phyloP scores from a whole-genome alignment of 1,140 invertebrate genomes.

The Hirudo medicinalis region DNA sequence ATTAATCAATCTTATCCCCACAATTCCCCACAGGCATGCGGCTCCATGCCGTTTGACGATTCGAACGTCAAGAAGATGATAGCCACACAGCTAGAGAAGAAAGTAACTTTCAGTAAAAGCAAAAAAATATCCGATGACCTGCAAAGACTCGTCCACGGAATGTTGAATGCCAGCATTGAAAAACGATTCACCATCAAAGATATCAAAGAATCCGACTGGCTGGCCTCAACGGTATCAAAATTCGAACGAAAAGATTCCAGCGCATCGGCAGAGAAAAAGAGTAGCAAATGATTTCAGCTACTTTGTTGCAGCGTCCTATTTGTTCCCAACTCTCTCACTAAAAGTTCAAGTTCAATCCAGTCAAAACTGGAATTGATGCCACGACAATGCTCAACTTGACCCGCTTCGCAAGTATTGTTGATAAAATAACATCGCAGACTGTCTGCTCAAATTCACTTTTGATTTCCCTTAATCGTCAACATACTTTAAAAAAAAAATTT shows the following conservation, averaged over 20 bases:
- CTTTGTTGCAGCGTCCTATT: not conserved
- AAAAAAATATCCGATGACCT: slow-evolving; percentile 29
- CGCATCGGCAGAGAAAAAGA: not conserved
- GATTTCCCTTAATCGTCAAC: too few relatives aligned
- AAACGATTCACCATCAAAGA: slow-evolving; percentile 27
- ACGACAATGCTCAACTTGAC: not conserved
- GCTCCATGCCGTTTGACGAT: slow-evolving; percentile 41
- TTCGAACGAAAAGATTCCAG: not conserved
- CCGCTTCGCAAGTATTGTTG: not conserved
- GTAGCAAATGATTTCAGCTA: not conserved
- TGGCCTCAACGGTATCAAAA: not conserved
- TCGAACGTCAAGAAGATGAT: slow-evolving; percentile 38
- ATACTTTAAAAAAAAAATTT: too few relatives aligned
- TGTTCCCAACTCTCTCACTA: not conserved
- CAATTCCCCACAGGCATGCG: slow-evolving; percentile 25
- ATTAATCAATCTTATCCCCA: too few relatives aligned
- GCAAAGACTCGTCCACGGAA: slow-evolving; percentile 32
- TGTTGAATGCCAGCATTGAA: slow-evolving; percentile 33
- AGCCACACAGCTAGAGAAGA: slow-evolving; percentile 50
- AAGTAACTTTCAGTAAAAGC: slow-evolving; percentile 29
- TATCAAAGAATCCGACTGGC: slow-evolving; percentile 15
- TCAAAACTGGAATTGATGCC: not conserved
- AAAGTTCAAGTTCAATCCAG: not conserved
- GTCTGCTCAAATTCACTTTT: too few relatives aligned
- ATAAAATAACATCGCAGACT: not conserved